Evolutionary conservation across 1,140 invertebrate species (phyloP).

Genomic region (Drosophila funebris): DNA sequence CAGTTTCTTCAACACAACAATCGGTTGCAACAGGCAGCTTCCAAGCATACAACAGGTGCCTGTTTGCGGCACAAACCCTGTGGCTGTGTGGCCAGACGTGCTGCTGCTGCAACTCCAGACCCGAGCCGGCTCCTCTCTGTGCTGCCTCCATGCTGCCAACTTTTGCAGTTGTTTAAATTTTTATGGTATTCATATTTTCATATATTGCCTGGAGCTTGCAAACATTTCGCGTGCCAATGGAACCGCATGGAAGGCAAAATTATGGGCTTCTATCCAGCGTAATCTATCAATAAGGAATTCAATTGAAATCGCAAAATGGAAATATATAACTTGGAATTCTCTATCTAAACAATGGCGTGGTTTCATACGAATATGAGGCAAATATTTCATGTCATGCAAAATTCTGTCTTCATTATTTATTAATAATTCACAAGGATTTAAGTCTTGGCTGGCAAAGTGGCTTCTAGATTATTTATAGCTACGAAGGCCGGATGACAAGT

Average conservation of each 20-base stretch:
- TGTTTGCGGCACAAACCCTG: neutral
- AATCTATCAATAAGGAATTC: conserved; percentile 5
- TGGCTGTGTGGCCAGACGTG: neutral
- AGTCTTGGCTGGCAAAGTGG: conserved; percentile 10
- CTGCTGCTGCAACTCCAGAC: conserved; percentile 14
- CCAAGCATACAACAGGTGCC: conserved; percentile 39
- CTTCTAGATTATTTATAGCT: conserved; percentile 30
- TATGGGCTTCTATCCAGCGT: neutral
- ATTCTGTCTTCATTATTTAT: conserved; percentile 10
- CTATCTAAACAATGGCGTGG: neutral
- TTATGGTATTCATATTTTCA: conserved; percentile 22
- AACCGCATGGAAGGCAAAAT: neutral
- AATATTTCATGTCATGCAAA: neutral
- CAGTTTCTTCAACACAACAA: conserved; percentile 5
- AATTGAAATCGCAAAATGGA: conserved; percentile 3
- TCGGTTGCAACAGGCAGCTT: conserved; percentile 37
- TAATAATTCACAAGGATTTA: conserved; percentile 37
- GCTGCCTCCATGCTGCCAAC: conserved; percentile 17
- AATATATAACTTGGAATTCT: neutral
- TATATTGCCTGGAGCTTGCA: neutral
- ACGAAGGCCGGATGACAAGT: conserved; percentile 49
- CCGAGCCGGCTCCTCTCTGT: conserved; percentile 9
- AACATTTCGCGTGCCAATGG: neutral
- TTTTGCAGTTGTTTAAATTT: conserved; percentile 58
- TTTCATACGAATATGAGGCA: neutral